Base-by-base conservation (phyloP, 2,888 invertebrate species). In the Morpho helenor region DNA sequence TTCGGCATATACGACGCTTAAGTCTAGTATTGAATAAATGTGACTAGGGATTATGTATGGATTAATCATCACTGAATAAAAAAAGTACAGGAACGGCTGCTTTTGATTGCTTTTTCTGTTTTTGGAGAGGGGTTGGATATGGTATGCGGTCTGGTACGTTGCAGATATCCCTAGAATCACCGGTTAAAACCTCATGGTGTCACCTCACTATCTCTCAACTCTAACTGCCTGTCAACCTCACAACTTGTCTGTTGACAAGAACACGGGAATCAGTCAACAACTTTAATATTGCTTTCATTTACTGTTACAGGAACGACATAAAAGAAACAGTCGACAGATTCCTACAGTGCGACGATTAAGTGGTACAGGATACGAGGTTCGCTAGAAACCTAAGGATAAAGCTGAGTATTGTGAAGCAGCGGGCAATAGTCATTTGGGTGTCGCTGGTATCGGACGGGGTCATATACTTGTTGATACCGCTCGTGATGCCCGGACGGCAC, bases 1-100 rank as follows among this genome's bases (percentile, higher is more conserved):
- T 58, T 82, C 83, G 1, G 71, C 77, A 2, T 83, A 80, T 46
- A 78, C 79, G 1, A 74, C 82, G 8, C 63, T 82, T 9, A 68
- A 76, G 9, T 72, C 80, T 4, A 74, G 74, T 6, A 65, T 79
- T 46, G 60, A 57, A 23, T 55, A 60, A 56, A 43, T 51, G n/a
- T 9, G 23, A 4, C 23, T 23, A 23, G 31, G 16, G 16, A 16
- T 16, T 16, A 16, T 16, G 16, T 16, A 16, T 16, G 16, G 16
- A 16, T 16, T 16, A 16, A 16, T 1, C 16, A 16, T 16, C 16
- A 16, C 16, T n/a, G n/a, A n/a, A n/a, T n/a, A n/a, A n/a, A n/a
- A n/a, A n/a, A n/a, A n/a, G n/a, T n/a, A n/a, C n/a, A n/a, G n/a
- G n/a, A n/a, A n/a, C n/a, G n/a, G n/a, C n/a, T n/a, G n/a, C n/a